These are phyloP conservation scores for Melopsittacus undulatus DNA, from an alignment of 2,797 vertebrate genomes.

Conservation along the genomic window DNA sequence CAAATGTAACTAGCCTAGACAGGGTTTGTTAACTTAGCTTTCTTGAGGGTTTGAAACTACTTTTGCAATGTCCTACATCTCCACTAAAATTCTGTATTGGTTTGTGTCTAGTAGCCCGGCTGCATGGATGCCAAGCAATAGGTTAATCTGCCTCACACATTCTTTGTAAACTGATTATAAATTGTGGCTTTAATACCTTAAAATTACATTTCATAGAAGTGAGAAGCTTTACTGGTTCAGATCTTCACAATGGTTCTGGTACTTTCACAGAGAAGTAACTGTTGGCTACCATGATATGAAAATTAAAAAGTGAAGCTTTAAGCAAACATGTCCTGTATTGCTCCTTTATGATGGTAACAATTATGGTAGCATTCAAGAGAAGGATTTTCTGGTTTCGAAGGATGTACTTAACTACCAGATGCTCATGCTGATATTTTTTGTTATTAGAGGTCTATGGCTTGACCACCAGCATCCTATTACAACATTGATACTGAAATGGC, in stretches of 20 bases:
- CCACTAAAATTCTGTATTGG: neutral
- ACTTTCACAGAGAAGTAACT: neutral
- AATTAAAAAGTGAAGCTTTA: neutral
- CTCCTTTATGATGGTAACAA: neutral
- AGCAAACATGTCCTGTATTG: neutral
- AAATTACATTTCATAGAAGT: neutral
- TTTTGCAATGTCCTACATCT: neutral
- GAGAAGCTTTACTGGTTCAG: neutral
- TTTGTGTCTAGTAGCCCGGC: neutral
- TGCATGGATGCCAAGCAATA: neutral
- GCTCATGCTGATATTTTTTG: neutral
- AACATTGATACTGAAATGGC: neutral
- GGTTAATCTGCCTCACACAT: neutral
- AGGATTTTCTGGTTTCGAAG: neutral
- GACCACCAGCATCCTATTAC: neutral
- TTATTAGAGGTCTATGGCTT: neutral
- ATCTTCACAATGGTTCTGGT: neutral
- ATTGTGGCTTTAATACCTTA: neutral
- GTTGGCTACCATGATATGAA: neutral
- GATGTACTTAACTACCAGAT: neutral
- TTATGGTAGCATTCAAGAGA: neutral
- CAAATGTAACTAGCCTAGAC: neutral
- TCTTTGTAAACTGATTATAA: neutral
- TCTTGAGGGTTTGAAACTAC: neutral
- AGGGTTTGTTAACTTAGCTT: neutral